Evolutionary conservation across 2,113 vertebrate species (phyloP).

Genomic region (Pao palembangensis): DNA sequence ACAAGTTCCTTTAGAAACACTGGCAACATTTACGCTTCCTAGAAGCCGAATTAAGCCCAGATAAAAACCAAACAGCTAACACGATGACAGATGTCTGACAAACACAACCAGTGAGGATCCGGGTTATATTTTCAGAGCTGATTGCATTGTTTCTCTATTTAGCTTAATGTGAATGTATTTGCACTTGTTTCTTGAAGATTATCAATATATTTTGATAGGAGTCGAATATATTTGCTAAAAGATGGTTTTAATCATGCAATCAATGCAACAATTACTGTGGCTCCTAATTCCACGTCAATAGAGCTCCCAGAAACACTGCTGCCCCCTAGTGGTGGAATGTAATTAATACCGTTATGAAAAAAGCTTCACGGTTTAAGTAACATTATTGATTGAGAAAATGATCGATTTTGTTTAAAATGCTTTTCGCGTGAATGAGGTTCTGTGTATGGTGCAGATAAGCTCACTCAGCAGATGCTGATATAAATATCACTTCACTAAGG

Average conservation of each 20-base stretch:
- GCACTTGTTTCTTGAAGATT: neutral
- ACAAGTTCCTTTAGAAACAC: slow-evolving; percentile 11
- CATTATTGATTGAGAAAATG: slow-evolving; percentile 30
- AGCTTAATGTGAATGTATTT: neutral
- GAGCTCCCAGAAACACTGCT: slow-evolving; percentile 2
- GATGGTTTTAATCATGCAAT: too few relatives aligned
- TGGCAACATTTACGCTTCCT: neutral
- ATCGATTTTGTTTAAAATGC: slow-evolving; percentile 49
- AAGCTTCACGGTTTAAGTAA: slow-evolving; percentile 16
- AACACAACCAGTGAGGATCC: neutral
- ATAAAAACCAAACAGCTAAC: slow-evolving; percentile 3
- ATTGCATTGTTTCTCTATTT: slow-evolving; percentile 1
- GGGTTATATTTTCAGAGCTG: neutral
- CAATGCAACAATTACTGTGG: too few relatives aligned
- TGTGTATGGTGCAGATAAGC: slow-evolving; percentile 45
- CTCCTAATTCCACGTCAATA: too few relatives aligned
- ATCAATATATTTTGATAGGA: neutral
- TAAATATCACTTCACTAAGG: slow-evolving; percentile 52
- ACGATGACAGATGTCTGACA: neutral
- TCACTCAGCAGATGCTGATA: slow-evolving; percentile 39
- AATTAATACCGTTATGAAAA: slow-evolving; percentile 12
- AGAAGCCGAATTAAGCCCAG: slow-evolving; percentile 3
- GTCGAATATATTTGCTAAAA: too few relatives aligned
- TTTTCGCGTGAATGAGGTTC: slow-evolving; percentile 14
- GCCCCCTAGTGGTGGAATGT: slow-evolving; percentile 45